Base-by-base conservation (phyloP, 2,888 invertebrate species). In the Dryococelus australis region DNA sequence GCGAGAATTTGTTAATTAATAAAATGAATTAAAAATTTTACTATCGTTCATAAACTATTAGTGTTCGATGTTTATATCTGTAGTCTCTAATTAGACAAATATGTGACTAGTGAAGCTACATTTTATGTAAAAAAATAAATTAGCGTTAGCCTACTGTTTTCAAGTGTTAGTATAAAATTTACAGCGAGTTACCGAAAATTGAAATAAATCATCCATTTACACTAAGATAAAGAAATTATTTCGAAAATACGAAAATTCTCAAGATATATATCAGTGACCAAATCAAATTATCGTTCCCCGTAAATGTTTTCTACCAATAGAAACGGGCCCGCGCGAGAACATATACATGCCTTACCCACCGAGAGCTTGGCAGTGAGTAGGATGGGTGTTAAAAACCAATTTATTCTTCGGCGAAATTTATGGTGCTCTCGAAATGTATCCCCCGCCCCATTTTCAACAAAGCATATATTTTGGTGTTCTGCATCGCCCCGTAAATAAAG, bases 401-500 rank as follows among this genome's bases (percentile, higher is more conserved):
- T 65, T 65, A 65, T 65, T 65, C 65, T 65, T 65, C n/a, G 65
- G 16, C 20, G n/a, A 65, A 65, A 65, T 65, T 65, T 65, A 65
- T 65, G 65, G n/a, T 9, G 65, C 65, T 65, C 65, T 65, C 24
- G n/a, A 65, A 65, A 65, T 9, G 24, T n/a, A n/a, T 65, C 65
- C 65, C 65, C 65, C n/a, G 8, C 65, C 65, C 16, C n/a, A 16
- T 65, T 24, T 24, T 65, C 20, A 65, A 65, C 20, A 65, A 65
- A 65, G n/a, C 65, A 65, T 65, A n/a, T 65, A n/a, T 65, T 65
- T 65, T 24, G 65, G 20, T 65, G 65, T 65, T 65, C 65, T 65
- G 13, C 65, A n/a, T 65, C 65, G 65, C n/a, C 65, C n/a, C 65
- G 65, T 65, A 65, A 65, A 65, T 65, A 65, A 65, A 65, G 65